Percentiles rank a stretch among this genome's conserved stretches.
Conservation (phyloP, 2,888 invertebrate species). For the Brachyptera risi region DNA sequence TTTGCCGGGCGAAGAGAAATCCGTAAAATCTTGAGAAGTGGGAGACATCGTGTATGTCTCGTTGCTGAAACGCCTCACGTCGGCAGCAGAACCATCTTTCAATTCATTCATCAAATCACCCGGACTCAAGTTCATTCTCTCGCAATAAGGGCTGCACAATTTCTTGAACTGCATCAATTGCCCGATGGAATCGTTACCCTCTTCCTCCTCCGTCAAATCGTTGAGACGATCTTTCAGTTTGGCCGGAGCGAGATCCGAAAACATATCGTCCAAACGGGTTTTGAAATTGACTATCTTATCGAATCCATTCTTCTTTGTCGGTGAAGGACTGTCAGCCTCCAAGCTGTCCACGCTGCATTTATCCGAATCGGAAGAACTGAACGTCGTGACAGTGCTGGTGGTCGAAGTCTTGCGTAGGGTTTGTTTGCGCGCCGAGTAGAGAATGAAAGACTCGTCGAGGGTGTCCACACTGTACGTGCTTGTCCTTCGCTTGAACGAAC, state of each 20-base stretch:
- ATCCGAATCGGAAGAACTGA: conserved; percentile 7
- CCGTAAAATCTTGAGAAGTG: too few relatives aligned
- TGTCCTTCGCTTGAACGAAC: not conserved
- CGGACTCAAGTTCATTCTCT: too few relatives aligned
- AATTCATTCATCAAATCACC: too few relatives aligned
- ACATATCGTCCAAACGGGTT: not conserved
- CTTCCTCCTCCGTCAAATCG: not conserved
- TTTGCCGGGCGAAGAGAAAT: too few relatives aligned
- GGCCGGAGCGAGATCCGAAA: not conserved
- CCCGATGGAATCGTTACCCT: not conserved
- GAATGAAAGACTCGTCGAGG: not conserved
- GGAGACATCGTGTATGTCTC: conserved; percentile 7
- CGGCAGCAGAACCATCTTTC: too few relatives aligned
- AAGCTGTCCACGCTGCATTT: conserved; percentile 5
- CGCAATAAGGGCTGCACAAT: too few relatives aligned
- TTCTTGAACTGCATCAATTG: not conserved
- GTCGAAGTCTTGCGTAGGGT: not conserved
- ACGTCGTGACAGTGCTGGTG: not conserved
- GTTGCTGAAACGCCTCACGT: not conserved
- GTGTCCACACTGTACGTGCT: not conserved
- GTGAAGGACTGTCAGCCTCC: too few relatives aligned
- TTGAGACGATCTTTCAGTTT: not conserved
- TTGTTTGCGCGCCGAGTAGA: not conserved
- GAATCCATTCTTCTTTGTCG: too few relatives aligned
- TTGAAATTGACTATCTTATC: not conserved